Percentiles rank a stretch among this genome's conserved stretches.
These are phyloP conservation scores for Chelidonichthys spinosus DNA, from an alignment of 2,797 vertebrate species.

Conservation along the genomic window DNA sequence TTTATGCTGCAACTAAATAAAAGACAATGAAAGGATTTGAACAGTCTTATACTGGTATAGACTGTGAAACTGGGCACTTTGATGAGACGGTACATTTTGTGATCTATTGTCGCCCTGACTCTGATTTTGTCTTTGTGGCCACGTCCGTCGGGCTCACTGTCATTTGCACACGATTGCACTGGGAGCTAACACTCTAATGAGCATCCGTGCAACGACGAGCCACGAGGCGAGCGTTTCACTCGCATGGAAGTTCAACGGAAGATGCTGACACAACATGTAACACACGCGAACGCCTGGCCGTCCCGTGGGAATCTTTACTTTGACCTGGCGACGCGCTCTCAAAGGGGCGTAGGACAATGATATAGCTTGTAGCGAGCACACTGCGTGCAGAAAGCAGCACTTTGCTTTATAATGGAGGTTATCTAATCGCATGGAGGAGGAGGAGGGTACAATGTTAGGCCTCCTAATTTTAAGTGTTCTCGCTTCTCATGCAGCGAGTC, in stretches of 20 bases:
- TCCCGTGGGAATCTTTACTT: slow-evolving; percentile 68
- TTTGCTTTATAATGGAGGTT: slow-evolving; percentile 18
- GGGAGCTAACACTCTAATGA: slow-evolving; percentile 67
- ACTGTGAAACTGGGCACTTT: too few species aligned
- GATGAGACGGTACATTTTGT: too few species aligned
- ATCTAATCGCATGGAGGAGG: background rate
- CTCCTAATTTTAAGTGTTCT: background rate
- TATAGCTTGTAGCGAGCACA: slow-evolving; percentile 17
- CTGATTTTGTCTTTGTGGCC: slow-evolving; percentile 55
- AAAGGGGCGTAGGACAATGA: slow-evolving; percentile 29
- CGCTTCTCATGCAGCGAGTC: background rate
- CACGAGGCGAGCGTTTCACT: slow-evolving; percentile 46
- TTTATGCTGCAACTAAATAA: too few species aligned
- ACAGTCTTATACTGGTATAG: too few species aligned
- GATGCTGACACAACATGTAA: slow-evolving; percentile 61
- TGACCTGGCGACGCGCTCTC: slow-evolving; percentile 58
- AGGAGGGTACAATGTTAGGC: background rate
- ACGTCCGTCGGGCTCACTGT: slow-evolving; percentile 52
- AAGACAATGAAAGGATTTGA: too few species aligned
- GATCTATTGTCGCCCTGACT: slow-evolving; percentile 35
- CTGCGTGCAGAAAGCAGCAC: slow-evolving; percentile 38
- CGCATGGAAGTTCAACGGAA: slow-evolving; percentile 57
- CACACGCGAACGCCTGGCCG: slow-evolving; percentile 53
- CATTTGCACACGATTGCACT: slow-evolving; percentile 59
- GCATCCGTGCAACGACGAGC: slow-evolving; percentile 62